Percentiles rank a stretch among this genome's conserved stretches.
phyloP scores from a whole-genome alignment of 2,113 vertebrate genomes.

The Turnix velox region DNA sequence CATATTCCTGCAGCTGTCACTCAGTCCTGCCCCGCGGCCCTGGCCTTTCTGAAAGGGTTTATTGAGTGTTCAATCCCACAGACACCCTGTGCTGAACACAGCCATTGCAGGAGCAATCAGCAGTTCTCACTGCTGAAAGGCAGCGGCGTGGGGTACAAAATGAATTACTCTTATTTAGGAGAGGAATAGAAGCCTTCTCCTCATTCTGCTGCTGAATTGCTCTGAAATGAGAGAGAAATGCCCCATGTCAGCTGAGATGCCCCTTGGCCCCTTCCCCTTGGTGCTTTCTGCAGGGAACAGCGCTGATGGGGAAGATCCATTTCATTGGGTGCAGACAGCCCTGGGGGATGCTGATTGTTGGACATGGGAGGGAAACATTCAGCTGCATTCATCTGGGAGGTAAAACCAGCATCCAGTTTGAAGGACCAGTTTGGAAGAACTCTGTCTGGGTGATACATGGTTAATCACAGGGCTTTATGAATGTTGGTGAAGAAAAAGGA shows the following conservation, averaged over 20 bases:
- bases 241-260: neutral
- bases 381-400: neutral
- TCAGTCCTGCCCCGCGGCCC: neutral
- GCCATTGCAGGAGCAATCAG: neutral
- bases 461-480: neutral
- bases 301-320: neutral
- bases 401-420: neutral
- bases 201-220: neutral
- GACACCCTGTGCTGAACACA: neutral
- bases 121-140: neutral
- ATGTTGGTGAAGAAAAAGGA: neutral
- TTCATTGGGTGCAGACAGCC: neutral
- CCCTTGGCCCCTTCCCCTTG: neutral
- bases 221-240: neutral
- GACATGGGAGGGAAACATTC: neutral
- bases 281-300: neutral
- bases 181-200: neutral
- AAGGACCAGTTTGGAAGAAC: neutral
- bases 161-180: neutral
- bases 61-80: neutral
- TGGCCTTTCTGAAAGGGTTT: neutral
- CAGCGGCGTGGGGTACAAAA: neutral
- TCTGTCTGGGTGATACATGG: neutral
- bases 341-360: neutral
- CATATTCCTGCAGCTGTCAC: neutral